Base-by-base conservation (phyloP, 2,113 vertebrate genomes). In the Pachyramphus minor region DNA sequence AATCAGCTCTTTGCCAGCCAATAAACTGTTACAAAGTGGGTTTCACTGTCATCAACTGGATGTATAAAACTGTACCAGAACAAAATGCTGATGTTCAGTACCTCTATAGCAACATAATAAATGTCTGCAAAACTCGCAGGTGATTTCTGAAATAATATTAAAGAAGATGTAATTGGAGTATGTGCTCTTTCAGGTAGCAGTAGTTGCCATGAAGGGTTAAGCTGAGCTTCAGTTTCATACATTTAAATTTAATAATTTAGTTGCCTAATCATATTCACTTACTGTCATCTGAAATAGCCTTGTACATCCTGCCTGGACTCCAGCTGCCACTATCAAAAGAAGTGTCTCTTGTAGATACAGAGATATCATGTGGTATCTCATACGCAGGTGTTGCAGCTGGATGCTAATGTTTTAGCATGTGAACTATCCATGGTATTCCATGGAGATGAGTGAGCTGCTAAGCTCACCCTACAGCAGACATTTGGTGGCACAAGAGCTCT, bases 1-100 rank as follows among this genome's bases (percentile, higher is more conserved):
- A 39, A 24, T 3, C 0, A 0, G 6, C 20, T 72, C 42, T 78
- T 23, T 66, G 60, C 25, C 45, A 64, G 56, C 9, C 50, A 53
- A 11, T 8, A 18, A 20, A 45, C 28, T 30, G 19, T 44, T 58
- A 66, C 24, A 44, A 39, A 31, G 30, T 42, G 21, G 9, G 28
- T 52, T 66, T 89, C 50, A 62, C 47, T 69, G 55, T 53, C 74
- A 63, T 31, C 62, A 79, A 12, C 16, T 53, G 56, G 62, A 88
- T 6, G 10, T 20, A 79, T 14, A 88, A 82, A 90, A 67, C 3
- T 23, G 19, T 69, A 39, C 27, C 50, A 81, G 55, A 77, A 76
- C 8, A 77, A 76, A 94, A 67, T 15, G 33, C 0, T 3, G 63
- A 59, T 49, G 41, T 69, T 63, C 1, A 3, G 13, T 37, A 37